phyloP scores from a whole-genome alignment of 2,113 vertebrate species.

The Callopanchax toddi region DNA sequence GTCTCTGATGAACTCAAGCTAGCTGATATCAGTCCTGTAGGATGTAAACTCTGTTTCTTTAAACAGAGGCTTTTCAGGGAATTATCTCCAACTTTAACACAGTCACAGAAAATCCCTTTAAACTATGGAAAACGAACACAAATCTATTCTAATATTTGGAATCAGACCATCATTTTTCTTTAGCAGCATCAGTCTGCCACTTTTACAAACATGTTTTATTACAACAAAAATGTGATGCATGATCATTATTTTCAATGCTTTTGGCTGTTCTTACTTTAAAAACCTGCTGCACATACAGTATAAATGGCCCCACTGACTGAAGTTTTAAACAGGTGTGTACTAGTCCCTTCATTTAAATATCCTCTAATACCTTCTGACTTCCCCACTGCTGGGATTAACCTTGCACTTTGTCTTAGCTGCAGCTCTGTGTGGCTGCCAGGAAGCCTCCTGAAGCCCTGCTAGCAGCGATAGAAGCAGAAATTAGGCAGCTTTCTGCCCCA shows the following conservation, averaged over 20 bases:
- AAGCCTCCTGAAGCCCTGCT: conserved; percentile 59
- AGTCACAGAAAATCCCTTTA: no score
- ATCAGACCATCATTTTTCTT: no score
- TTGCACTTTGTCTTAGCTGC: conserved; percentile 70
- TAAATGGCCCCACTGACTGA: background rate
- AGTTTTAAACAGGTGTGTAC: conserved; percentile 62
- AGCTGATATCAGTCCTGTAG: no score
- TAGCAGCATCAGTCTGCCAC: no score
- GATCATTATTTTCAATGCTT: background rate
- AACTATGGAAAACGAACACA: no score
- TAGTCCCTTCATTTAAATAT: conserved; percentile 66
- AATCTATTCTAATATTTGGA: no score
- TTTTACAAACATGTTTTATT: no score
- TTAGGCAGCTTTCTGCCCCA: conserved; percentile 76
- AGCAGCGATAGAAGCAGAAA: conserved; percentile 71
- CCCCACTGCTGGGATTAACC: conserved; percentile 69
- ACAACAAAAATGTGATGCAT: no score
- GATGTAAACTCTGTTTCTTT: no score
- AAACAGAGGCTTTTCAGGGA: no score
- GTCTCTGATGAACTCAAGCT: no score
- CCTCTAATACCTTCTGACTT: conserved; percentile 60
- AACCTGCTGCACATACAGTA: conserved; percentile 9
- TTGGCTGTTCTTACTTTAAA: conserved; percentile 6
- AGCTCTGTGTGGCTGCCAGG: conserved; percentile 20
- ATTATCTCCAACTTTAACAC: no score